phyloP scores from a whole-genome alignment of 2,113 vertebrate genomes.

The Tachycineta bicolor region DNA sequence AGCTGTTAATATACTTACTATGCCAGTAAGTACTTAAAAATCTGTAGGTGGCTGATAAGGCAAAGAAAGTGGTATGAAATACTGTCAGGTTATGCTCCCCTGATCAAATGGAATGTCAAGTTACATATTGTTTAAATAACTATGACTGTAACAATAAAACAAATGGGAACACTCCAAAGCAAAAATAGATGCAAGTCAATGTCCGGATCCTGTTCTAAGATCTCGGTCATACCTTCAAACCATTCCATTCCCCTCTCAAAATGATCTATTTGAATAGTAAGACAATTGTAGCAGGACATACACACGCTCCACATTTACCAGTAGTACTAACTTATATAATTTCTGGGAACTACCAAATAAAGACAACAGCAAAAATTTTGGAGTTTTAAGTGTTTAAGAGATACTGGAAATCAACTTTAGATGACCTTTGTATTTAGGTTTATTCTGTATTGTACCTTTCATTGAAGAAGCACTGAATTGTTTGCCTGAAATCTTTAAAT shows the following conservation, averaged over 20 bases:
- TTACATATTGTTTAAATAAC: neutral
- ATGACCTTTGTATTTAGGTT: neutral
- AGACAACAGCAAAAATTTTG: neutral
- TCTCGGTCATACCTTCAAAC: neutral
- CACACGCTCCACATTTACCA: neutral
- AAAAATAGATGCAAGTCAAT: neutral
- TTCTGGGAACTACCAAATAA: neutral
- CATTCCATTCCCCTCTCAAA: neutral
- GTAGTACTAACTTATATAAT: neutral
- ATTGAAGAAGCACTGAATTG: neutral
- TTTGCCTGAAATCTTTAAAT: neutral
- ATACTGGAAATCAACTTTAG: neutral
- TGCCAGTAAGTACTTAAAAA: neutral
- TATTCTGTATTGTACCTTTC: neutral
- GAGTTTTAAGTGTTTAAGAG: neutral
- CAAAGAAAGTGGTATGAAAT: neutral
- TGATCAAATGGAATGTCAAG: neutral
- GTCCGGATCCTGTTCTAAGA: neutral
- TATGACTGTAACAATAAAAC: neutral
- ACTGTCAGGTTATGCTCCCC: neutral
- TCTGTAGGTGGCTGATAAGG: neutral
- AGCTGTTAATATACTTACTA: neutral
- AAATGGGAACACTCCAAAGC: neutral
- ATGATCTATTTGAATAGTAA: neutral
- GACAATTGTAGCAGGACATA: neutral